These are phyloP conservation scores for Eupleurogrammus muticus DNA, from an alignment of 2,797 vertebrate species.

Conservation along the genomic window DNA sequence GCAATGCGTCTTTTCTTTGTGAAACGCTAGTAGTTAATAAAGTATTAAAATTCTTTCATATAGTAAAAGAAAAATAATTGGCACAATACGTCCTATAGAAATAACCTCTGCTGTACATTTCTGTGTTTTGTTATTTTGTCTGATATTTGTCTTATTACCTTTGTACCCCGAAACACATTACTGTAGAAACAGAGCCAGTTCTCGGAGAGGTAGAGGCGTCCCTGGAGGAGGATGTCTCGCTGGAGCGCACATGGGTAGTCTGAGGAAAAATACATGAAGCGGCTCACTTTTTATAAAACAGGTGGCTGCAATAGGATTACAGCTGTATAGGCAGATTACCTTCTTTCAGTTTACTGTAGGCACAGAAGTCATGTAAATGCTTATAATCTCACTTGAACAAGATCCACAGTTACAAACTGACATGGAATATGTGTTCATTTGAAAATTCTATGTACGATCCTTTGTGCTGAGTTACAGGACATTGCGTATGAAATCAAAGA, in stretches of 20 bases:
- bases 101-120: neutral
- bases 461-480: neutral
- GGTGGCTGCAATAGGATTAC: neutral
- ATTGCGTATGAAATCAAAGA: no score
- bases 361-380: neutral
- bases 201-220: slow-evolving; percentile 92
- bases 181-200: slow-evolving; percentile 96
- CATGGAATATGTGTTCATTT: no score
- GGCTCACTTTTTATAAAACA: neutral
- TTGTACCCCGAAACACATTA: slow-evolving; percentile 94
- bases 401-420: neutral
- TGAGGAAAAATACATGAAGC: slow-evolving; percentile 50
- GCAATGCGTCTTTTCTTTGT: no score
- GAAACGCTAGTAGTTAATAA: neutral
- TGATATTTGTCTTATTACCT: slow-evolving; percentile 78
- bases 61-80: neutral
- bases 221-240: slow-evolving; percentile 94
- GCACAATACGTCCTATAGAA: no score
- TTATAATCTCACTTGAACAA: neutral
- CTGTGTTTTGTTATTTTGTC: neutral
- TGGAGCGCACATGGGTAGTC: slow-evolving; percentile 96
- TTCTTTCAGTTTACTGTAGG: neutral
- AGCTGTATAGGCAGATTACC: neutral
- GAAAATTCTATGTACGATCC: neutral
- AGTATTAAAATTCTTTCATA: neutral